Conservation (phyloP, 2,113 vertebrate genomes). For the Eolophus roseicapilla region DNA sequence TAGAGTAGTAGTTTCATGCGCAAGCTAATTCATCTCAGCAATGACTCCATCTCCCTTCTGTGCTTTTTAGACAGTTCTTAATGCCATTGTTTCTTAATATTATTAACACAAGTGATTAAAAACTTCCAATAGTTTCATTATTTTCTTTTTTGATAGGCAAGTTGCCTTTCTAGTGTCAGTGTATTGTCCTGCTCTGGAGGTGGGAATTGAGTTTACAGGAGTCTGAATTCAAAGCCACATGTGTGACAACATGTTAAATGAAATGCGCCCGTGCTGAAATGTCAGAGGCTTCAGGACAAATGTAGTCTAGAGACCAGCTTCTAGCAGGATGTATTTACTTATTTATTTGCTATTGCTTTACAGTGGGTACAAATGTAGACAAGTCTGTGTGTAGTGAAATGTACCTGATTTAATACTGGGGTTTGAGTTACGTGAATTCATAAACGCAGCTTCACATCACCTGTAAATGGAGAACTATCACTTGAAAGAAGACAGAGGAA, state of each 20-base stretch:
- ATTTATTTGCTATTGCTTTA: not conserved
- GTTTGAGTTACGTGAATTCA: not conserved
- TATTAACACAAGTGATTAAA: not conserved
- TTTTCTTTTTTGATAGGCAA: not conserved
- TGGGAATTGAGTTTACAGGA: not conserved
- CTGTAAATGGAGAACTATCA: not conserved
- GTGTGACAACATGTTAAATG: not conserved
- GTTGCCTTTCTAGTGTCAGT: not conserved
- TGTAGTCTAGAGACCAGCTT: not conserved
- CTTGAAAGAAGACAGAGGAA: constrained; percentile 8
- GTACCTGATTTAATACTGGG: not conserved
- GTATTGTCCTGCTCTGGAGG: not conserved
- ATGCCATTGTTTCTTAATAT: not conserved
- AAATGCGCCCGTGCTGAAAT: not conserved
- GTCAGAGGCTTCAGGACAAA: not conserved
- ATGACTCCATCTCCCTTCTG: not conserved
- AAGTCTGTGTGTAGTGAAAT: not conserved
- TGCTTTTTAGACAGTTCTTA: not conserved
- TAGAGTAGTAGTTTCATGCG: not conserved
- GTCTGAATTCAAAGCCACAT: not conserved
- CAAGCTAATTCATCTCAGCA: not conserved
- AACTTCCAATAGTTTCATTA: not conserved
- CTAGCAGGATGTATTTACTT: not conserved
- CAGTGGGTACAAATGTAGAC: not conserved
- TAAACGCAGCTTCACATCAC: not conserved